A percentile compares a stretch with the other conserved stretches of the same genome.
Conservation (phyloP, 1,140 invertebrate genomes). For the Papilio aristodemus region DNA sequence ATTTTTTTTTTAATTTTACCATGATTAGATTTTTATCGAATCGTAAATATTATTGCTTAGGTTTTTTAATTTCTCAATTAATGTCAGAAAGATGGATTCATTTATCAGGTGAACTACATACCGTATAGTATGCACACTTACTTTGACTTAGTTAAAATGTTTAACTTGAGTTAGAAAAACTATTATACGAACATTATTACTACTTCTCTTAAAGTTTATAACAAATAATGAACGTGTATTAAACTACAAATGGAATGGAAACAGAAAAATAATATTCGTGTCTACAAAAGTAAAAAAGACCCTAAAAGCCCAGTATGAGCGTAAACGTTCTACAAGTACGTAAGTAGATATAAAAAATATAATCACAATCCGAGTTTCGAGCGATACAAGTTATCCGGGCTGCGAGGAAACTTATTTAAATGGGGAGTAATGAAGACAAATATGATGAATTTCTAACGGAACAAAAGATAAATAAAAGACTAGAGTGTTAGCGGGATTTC, state of each 20-base stretch:
- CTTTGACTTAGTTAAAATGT: too few species aligned
- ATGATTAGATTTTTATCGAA: too few species aligned
- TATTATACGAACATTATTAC: not conserved
- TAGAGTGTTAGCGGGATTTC: constrained; percentile 40
- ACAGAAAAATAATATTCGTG: not conserved
- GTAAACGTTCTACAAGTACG: not conserved
- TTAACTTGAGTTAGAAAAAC: too few species aligned
- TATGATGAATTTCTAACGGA: constrained; percentile 61
- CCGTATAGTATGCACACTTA: too few species aligned
- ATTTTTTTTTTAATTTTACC: too few species aligned
- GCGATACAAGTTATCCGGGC: constrained; percentile 43
- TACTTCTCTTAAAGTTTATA: not conserved
- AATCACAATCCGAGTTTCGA: constrained; percentile 39
- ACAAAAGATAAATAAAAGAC: constrained; percentile 62
- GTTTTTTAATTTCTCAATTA: too few species aligned
- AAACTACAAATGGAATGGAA: not conserved
- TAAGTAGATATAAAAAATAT: constrained; percentile 32
- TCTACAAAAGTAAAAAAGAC: not conserved
- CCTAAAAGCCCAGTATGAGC: not conserved
- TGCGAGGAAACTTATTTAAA: constrained; percentile 52
- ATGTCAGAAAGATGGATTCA: too few species aligned
- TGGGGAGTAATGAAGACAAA: constrained; percentile 57
- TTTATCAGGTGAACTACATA: too few species aligned
- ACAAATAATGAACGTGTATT: not conserved
- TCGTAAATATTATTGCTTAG: too few species aligned